Conservation (phyloP, 1,140 invertebrate species). For the Hermetia illucens region DNA sequence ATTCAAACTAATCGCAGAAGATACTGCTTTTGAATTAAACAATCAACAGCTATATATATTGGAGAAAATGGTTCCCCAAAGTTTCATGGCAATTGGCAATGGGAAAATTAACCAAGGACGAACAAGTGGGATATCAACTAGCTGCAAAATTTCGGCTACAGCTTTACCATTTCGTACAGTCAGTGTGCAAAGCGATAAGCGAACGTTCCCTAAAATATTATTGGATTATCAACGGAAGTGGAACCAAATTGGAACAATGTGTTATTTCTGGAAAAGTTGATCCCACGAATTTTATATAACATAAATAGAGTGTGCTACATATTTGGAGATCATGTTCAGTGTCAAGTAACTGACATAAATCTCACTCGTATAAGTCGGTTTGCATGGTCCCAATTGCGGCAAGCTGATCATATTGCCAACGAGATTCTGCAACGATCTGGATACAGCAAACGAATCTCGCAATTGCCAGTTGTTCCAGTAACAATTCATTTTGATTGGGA, state of each 20-base stretch:
- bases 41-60: no score
- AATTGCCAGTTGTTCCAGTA: conserved; percentile 82
- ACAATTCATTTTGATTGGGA: conserved; percentile 92
- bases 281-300: conserved; percentile 82
- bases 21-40: no score
- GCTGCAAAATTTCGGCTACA: conserved; percentile 59
- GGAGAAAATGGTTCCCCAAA: no score
- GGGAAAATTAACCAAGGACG: conserved; percentile 47
- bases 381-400: conserved; percentile 68
- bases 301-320: no score
- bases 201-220: conserved; percentile 89
- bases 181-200: conserved; percentile 85
- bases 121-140: conserved; percentile 55
- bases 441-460: no score
- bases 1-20: no score
- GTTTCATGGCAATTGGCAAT: no score
- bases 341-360: conserved; percentile 71
- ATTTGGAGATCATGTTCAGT: conserved; percentile 73
- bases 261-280: conserved; percentile 67
- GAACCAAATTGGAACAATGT: conserved; percentile 75
- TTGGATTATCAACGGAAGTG: conserved; percentile 63
- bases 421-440: no score
- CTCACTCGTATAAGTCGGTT: conserved; percentile 72
- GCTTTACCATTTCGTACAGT: conserved; percentile 86
- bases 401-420: no score